phyloP scores from a whole-genome alignment of 2,797 vertebrate genomes.

The Eremophila alpestris region DNA sequence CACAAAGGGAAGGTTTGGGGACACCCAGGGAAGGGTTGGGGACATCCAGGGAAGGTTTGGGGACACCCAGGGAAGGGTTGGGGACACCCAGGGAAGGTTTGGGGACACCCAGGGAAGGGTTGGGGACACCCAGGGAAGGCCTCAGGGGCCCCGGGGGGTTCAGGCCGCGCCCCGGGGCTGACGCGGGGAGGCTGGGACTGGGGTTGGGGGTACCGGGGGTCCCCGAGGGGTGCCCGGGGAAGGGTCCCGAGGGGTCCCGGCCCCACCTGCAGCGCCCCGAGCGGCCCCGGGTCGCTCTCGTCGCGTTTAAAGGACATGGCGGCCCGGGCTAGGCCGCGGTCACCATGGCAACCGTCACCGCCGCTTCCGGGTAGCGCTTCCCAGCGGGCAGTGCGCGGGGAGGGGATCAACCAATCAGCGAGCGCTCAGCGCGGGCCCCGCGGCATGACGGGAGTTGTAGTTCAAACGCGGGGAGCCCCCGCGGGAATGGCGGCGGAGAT shows the following conservation, averaged over 20 bases:
- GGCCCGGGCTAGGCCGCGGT: not conserved
- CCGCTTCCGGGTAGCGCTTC: not conserved
- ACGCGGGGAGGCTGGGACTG: no score
- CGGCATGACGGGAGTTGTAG: slow-evolving; percentile 53
- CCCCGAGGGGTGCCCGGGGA: not conserved
- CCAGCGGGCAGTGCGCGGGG: not conserved
- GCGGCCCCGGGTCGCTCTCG: slow-evolving; percentile 83
- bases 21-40: no score
- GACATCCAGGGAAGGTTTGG: no score
- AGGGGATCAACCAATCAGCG: not conserved
- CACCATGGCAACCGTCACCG: not conserved
- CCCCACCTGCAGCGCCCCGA: slow-evolving; percentile 86
- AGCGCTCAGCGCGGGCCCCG: not conserved
- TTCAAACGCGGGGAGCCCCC: accelerated
- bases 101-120: no score
- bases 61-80: no score
- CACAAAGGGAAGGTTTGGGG: no score
- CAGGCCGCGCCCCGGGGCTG: no score
- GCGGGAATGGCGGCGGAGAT: accelerated
- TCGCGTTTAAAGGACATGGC: slow-evolving; percentile 92
- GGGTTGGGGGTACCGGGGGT: not conserved
- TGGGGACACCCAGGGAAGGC: not conserved
- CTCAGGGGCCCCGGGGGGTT: not conserved
- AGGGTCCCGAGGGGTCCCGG: accelerated
- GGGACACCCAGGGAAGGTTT: no score